phyloP scores from a whole-genome alignment of 2,113 vertebrate genomes.

The Sapajus apella region DNA sequence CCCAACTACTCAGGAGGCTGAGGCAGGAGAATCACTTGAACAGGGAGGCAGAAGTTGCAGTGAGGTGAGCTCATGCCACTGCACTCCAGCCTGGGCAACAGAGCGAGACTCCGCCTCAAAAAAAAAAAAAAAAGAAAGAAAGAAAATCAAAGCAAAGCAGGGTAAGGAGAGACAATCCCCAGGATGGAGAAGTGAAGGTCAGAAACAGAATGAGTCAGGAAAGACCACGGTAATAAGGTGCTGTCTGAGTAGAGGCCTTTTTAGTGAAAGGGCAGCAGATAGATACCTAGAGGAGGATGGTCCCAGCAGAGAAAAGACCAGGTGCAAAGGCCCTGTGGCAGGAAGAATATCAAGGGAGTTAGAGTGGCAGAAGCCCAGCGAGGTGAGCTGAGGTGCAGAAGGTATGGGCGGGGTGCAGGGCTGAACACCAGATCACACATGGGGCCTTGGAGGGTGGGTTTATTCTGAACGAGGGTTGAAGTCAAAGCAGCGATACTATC shows the following conservation, averaged over 20 bases:
- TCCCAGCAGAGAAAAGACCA: not conserved
- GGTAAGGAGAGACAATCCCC: not conserved
- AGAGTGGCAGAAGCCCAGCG: no score
- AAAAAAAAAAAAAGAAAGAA: no score
- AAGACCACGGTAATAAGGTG: not conserved
- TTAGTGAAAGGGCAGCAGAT: not conserved
- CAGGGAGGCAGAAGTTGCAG: no score
- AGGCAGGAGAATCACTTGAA: no score
- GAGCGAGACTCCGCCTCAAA: no score
- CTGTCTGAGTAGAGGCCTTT: not conserved
- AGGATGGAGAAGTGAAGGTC: not conserved
- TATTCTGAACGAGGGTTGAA: not conserved
- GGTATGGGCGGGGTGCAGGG: fast-evolving
- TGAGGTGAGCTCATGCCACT: no score
- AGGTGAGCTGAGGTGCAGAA: fast-evolving
- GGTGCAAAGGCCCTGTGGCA: not conserved
- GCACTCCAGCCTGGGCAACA: no score
- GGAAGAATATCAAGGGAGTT: not conserved
- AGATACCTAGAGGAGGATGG: not conserved
- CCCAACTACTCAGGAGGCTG: no score
- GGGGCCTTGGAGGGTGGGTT: not conserved
- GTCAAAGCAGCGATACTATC: not conserved
- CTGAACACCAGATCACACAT: no score
- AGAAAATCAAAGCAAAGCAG: not conserved
- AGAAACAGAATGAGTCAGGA: not conserved